A percentile compares a stretch with the other conserved stretches of the same genome.
These are phyloP conservation scores for Venustoraphidia nigricollis DNA, from an alignment of 2,888 invertebrate genomes.

Conservation along the genomic window DNA sequence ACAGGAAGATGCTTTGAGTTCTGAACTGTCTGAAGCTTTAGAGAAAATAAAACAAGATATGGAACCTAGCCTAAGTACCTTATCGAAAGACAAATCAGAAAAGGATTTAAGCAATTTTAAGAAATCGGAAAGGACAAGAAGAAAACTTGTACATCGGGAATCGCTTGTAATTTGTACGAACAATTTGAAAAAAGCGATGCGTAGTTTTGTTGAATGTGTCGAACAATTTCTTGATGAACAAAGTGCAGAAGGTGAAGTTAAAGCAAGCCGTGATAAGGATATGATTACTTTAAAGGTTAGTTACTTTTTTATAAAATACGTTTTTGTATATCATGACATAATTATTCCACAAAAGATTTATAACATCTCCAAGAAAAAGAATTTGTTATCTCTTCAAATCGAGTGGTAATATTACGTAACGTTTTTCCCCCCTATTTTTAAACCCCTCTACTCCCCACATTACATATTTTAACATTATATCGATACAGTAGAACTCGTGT, in stretches of 20 bases:
- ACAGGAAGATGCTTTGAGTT: conserved; percentile 38
- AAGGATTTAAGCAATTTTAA: conserved; percentile 29
- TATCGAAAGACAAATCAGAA: conserved; percentile 21
- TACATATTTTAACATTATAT: too few species aligned
- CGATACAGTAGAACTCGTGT: too few species aligned
- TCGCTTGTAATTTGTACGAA: conserved; percentile 51
- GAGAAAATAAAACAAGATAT: neutral
- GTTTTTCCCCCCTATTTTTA: too few species aligned
- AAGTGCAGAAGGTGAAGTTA: conserved; percentile 17
- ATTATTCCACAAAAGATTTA: neutral
- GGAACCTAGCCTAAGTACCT: neutral
- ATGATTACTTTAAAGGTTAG: conserved; percentile 26
- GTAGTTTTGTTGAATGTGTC: conserved; percentile 65
- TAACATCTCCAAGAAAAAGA: too few species aligned
- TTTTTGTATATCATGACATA: neutral
- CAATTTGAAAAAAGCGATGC: conserved; percentile 68
- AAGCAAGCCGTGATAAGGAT: conserved; percentile 12
- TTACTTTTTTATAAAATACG: neutral
- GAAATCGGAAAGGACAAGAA: conserved; percentile 24
- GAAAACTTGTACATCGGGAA: conserved; percentile 30
- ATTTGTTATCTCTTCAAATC: too few species aligned
- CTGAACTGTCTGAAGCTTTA: conserved; percentile 20
- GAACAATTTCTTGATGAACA: conserved; percentile 53
- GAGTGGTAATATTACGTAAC: too few species aligned
- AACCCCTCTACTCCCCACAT: too few species aligned